phyloP scores from a whole-genome alignment of 2,888 invertebrate species.

The Campoplex capitator region DNA sequence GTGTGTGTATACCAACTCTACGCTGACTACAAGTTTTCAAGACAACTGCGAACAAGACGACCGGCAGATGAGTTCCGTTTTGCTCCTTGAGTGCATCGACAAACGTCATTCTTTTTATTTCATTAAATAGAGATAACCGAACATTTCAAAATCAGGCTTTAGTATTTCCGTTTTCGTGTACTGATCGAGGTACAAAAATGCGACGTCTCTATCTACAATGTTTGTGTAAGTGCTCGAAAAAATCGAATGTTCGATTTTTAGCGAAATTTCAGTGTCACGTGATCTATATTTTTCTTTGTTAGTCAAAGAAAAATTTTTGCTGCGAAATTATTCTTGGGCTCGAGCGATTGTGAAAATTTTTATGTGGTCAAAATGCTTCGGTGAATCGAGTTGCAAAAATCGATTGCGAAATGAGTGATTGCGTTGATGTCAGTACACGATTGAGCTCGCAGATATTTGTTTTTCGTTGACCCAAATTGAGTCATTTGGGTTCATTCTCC shows the following conservation, averaged over 20 bases:
- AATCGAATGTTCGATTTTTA: conserved; percentile 1
- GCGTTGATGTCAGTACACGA: not conserved
- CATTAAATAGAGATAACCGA: not conserved
- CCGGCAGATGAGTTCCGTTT: conserved; percentile 61
- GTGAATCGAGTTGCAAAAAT: too few species aligned
- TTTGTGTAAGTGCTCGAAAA: conserved; percentile 62
- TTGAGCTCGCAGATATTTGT: not conserved
- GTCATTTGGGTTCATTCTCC: not conserved
- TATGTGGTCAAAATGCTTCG: not conserved
- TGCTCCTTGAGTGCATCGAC: conserved; percentile 53
- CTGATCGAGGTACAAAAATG: conserved; percentile 43
- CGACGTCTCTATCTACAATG: conserved; percentile 46
- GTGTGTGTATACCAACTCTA: conserved; percentile 1
- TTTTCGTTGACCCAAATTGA: not conserved
- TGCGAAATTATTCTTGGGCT: not conserved
- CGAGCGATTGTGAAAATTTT: not conserved
- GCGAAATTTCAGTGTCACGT: not conserved
- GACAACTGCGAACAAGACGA: conserved; percentile 60
- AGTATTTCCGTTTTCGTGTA: conserved; percentile 6
- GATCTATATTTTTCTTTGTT: not conserved
- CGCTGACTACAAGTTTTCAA: conserved; percentile 46
- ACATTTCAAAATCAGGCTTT: not conserved
- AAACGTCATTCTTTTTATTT: conserved; percentile 14
- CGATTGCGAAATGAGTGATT: not conserved
- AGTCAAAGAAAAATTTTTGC: not conserved